These are phyloP conservation scores for Columbina picui DNA, from an alignment of 2,113 vertebrate species.

Conservation along the genomic window DNA sequence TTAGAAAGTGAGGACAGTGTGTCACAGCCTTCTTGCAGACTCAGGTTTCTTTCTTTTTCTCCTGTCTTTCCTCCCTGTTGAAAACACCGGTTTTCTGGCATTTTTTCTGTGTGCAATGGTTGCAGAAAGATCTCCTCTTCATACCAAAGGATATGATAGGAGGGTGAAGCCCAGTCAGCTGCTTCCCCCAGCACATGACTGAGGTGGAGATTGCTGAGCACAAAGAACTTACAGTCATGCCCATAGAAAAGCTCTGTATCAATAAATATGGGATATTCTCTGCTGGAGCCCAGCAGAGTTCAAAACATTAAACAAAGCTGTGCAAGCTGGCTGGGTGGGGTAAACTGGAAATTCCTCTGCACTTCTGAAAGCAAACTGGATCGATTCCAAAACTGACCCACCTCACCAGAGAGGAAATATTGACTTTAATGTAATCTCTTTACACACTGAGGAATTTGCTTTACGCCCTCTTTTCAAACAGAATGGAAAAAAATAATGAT, in stretches of 20 bases:
- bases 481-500: background rate
- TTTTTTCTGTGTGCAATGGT: background rate
- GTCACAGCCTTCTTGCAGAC: background rate
- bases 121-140: background rate
- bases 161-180: background rate
- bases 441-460: background rate
- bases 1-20: background rate
- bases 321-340: background rate
- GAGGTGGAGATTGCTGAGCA: background rate
- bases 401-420: conserved; percentile 19
- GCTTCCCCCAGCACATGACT: background rate
- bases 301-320: conserved; percentile 20
- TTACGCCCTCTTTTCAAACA: conserved; percentile 20
- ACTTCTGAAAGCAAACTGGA: background rate
- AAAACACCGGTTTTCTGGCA: background rate
- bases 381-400: background rate
- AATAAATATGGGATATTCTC: conserved; percentile 18
- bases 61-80: background rate
- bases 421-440: conserved; percentile 11
- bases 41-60: background rate
- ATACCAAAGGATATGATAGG: background rate
- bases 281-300: background rate
- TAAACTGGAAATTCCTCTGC: background rate
- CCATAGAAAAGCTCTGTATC: background rate
- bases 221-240: background rate